phyloP scores from a whole-genome alignment of 1,140 invertebrate genomes.

The Bombus breviceps region DNA sequence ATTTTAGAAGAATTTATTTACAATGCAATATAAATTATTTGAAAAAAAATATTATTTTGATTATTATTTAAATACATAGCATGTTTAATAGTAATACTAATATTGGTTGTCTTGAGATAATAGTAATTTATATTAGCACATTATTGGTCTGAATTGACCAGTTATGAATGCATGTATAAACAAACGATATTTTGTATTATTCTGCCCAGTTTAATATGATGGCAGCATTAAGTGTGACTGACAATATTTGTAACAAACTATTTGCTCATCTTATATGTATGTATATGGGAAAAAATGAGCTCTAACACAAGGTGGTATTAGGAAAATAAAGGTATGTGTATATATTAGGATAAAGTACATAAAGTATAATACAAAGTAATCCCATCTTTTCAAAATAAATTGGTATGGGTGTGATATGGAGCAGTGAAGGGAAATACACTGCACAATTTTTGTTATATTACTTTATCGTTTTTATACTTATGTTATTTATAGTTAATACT shows the following conservation, averaged over 20 bases:
- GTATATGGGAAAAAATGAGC: conserved; percentile 41
- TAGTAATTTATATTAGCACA: conserved; percentile 12
- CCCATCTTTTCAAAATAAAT: conserved; percentile 30
- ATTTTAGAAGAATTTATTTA: not conserved
- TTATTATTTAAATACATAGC: conserved; percentile 27
- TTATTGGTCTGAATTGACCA: conserved; percentile 23
- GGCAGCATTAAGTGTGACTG: conserved; percentile 43
- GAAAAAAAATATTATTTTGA: not conserved
- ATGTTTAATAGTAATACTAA: conserved; percentile 29
- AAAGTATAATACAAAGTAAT: conserved; percentile 33
- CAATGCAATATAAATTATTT: conserved; percentile 1
- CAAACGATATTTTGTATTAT: conserved; percentile 44
- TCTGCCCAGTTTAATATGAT: conserved; percentile 44
- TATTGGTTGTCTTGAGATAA: not conserved
- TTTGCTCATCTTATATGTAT: conserved; percentile 37
- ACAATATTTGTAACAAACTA: conserved; percentile 55
- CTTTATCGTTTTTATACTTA: conserved; percentile 36
- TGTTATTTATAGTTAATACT: conserved; percentile 24
- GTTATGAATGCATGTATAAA: conserved; percentile 40
- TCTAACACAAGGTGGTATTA: conserved; percentile 41
- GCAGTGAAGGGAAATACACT: conserved; percentile 31
- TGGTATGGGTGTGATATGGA: conserved; percentile 2
- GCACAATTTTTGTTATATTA: conserved; percentile 51
- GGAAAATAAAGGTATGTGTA: conserved; percentile 55
- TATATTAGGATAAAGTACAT: conserved; percentile 59